phyloP scores from a whole-genome alignment of 2,888 invertebrate genomes.

The Andrena flavipes region DNA sequence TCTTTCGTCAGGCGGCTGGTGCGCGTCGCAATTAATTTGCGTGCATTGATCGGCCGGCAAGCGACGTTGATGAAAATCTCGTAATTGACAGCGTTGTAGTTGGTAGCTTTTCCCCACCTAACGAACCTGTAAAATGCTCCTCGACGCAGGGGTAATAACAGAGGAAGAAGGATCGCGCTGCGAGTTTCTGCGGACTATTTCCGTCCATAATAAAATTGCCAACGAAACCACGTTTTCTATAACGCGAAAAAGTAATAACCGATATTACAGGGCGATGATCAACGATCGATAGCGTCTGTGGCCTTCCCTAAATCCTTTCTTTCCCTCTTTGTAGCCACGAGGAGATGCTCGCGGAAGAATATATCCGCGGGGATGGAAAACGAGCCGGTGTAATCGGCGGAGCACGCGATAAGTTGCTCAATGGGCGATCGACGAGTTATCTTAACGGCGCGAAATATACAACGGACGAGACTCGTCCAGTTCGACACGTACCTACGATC shows the following conservation, averaged over 20 bases:
- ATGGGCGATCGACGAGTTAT: conserved; percentile 64
- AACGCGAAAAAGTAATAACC: conserved; percentile 28
- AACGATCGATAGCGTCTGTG: neutral
- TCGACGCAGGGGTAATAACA: conserved; percentile 28
- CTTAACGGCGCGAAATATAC: conserved; percentile 65
- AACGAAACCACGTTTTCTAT: conserved; percentile 21
- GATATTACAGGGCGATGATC: conserved; percentile 36
- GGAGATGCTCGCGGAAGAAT: conserved; percentile 33
- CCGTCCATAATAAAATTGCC: conserved; percentile 7
- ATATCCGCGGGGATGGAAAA: conserved; percentile 45
- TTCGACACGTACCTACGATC: conserved; percentile 36
- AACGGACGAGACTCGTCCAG: conserved; percentile 28
- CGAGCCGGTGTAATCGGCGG: conserved; percentile 32
- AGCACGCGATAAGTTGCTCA: conserved; percentile 55
- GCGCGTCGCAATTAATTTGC: conserved; percentile 3
- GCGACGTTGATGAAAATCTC: neutral
- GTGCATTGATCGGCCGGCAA: neutral
- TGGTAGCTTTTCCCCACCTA: neutral
- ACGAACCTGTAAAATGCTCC: neutral
- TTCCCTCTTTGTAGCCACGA: neutral
- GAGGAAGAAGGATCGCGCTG: conserved; percentile 9
- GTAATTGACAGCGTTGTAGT: neutral
- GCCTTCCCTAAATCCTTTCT: conserved; percentile 16
- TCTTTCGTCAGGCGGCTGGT: conserved; percentile 2
- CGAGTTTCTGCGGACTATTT: conserved; percentile 8